Conservation (phyloP, 1,140 invertebrate genomes). For the Acromyrmex heyeri region DNA sequence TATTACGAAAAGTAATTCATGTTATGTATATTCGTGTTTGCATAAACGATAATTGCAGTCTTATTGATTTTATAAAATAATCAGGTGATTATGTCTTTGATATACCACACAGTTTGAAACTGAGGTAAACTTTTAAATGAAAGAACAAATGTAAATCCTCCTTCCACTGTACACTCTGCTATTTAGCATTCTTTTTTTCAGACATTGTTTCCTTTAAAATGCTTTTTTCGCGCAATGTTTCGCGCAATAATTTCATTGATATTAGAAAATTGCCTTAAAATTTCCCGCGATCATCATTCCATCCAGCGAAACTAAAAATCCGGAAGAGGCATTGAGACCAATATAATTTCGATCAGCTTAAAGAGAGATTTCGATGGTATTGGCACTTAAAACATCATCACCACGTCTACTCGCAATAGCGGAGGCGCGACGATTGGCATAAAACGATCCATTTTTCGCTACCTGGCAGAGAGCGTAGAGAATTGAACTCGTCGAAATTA, state of each 20-base stretch:
- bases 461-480: neutral
- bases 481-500: slow-evolving; percentile 15
- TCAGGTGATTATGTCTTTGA: neutral
- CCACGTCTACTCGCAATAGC: neutral
- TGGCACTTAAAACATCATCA: neutral
- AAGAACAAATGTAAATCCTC: neutral
- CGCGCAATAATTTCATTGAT: neutral
- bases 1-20: neutral
- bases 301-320: neutral
- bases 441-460: slow-evolving; percentile 35
- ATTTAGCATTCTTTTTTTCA: neutral
- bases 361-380: neutral
- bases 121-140: neutral
- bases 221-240: slow-evolving; percentile 3
- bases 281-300: neutral
- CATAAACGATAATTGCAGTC: neutral
- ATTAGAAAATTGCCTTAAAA: neutral
- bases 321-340: neutral
- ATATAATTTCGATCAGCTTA: neutral
- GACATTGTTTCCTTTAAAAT: slow-evolving; percentile 1
- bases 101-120: neutral
- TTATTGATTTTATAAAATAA: neutral
- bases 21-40: neutral
- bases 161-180: neutral
- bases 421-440: neutral